Percentiles rank a stretch among this genome's conserved stretches.
Evolutionary conservation across 1,140 invertebrate species (phyloP).

Genomic region (Diabrotica undecimpunctata): DNA sequence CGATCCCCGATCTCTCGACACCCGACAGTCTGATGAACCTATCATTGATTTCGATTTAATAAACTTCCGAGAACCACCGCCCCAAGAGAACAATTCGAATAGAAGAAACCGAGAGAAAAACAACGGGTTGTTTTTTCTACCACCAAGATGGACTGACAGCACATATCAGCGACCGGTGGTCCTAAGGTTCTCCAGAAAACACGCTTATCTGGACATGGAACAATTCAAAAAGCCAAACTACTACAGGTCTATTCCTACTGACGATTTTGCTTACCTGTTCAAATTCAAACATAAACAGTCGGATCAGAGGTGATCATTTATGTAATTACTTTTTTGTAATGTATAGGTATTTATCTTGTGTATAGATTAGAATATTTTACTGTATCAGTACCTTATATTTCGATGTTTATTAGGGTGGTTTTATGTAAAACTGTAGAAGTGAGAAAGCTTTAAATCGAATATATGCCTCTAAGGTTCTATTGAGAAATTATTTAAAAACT

Average conservation of each 20-base stretch:
- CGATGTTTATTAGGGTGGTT: too few species aligned
- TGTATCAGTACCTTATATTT: neutral
- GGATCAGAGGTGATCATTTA: slow-evolving; percentile 25
- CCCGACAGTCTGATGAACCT: slow-evolving; percentile 8
- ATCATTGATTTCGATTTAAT: neutral
- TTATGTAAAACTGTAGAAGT: too few species aligned
- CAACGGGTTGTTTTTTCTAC: slow-evolving; percentile 23
- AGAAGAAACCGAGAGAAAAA: slow-evolving; percentile 25
- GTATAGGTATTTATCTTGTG: neutral
- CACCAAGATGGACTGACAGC: slow-evolving; percentile 24
- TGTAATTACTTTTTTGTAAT: neutral
- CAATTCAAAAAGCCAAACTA: slow-evolving; percentile 28
- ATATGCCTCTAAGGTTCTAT: too few species aligned
- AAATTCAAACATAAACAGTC: slow-evolving; percentile 28
- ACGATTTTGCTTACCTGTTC: slow-evolving; percentile 31
- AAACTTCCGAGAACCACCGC: neutral
- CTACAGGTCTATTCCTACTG: slow-evolving; percentile 32
- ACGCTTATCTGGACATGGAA: slow-evolving; percentile 21
- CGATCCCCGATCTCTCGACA: slow-evolving; percentile 5
- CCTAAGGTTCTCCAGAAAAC: slow-evolving; percentile 34
- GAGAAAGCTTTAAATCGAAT: too few species aligned
- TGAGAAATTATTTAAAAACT: too few species aligned
- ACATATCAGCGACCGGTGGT: slow-evolving; percentile 29
- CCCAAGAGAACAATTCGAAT: slow-evolving; percentile 4
- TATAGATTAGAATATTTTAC: neutral